Evolutionary conservation across 2,797 vertebrate genomes (phyloP), one percentile per base, ranked within the genome.

Genomic region (Bovichtus diacanthus): DNA sequence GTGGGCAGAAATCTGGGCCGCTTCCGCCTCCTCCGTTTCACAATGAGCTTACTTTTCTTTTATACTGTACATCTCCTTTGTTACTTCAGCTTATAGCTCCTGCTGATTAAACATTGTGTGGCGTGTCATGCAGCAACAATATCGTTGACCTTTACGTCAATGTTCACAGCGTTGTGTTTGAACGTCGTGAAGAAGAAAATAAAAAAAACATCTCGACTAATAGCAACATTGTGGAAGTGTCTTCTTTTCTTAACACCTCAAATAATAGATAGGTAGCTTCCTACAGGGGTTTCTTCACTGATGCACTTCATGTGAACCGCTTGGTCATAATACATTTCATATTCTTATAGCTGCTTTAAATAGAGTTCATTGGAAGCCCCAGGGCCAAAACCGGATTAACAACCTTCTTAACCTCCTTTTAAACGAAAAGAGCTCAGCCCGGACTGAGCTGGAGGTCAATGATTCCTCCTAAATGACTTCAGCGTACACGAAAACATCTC

Each of bases 391-490:
- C 16, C 12, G 9, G 67, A 69, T 67, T 34, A 54, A 1, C n/a
- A 36, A 54, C 36, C 36, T 44, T 64, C 56, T 84, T 58, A 21
- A 76, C 38, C 53, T 36, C 31, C 6, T 34, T 51, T 62, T 53
- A 44, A 70, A 70, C 23, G 51, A 50, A 50, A 29, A 54, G n/a
- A 29, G 54, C 43, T 67, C 47, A 38, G 15, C 59, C 51, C 70
- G 59, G 55, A 56, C 56, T 76, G 25, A 71, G 76, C 43, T 74
- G 36, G 29, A 71, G n/a, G 29, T 74, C 49, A 71, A 8, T 39
- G 49, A 81, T 46, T 73, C 41, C 21, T 44, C 64, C 80, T 50
- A 60, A 70, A 71, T 60, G 36, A 58, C 77, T 65, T 50, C 18
- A 71, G 60, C 2, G 11, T 2, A 59, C 39, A 68, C 41, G 3